Base-by-base conservation (phyloP, 2,797 vertebrate genomes). In the Austrolebias charrua region DNA sequence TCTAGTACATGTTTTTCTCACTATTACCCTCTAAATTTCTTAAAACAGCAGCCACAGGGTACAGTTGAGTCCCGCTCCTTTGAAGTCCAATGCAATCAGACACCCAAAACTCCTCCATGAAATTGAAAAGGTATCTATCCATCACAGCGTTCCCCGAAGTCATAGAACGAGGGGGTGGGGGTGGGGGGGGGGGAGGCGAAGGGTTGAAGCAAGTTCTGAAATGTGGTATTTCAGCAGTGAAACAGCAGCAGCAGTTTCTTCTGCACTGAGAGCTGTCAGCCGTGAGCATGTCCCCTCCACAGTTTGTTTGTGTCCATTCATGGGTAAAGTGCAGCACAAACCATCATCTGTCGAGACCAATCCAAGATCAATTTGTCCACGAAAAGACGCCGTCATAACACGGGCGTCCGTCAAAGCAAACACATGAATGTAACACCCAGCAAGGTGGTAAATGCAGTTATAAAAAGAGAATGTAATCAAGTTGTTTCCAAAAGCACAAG, bases 81-180 rank as follows among this genome's bases (percentile, higher is more conserved):
- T 89, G 83, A 89, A 90, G 86, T 86, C 58, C 20, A 11, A 67
- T 42, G 71, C 78, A 87, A 87, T 84, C 76, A 76, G 67, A 58
- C 73, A 67, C 19, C 66, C 53, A 55, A 79, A 88, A 83, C 75
- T 57, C 69, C 15, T 13, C 73, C 56, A 35, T 81, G 63, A 82
- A 88, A 86, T 81, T 59, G 33, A 74, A 81, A 90, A 82, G 82
- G 75, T 85, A 87, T 85, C 85, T 76, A 66, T 61, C 73, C 70
- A 83, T 87, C 80, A 68, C 78, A 78, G 73, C 47, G 4, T 49
- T 74, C 74, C 79, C 73, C 16, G 18, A 69, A 84, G 81, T 76
- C 71, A 71, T 60, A 56, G 33, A 54, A 65, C 8, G 38, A 24
- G 31, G 10, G n/a, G n/a, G n/a, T n/a, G 4, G 19, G 12, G 20